Evolutionary conservation across 1,140 invertebrate species (phyloP), one percentile per base, ranked within the genome.

Genomic region (Drusus annulatus): DNA sequence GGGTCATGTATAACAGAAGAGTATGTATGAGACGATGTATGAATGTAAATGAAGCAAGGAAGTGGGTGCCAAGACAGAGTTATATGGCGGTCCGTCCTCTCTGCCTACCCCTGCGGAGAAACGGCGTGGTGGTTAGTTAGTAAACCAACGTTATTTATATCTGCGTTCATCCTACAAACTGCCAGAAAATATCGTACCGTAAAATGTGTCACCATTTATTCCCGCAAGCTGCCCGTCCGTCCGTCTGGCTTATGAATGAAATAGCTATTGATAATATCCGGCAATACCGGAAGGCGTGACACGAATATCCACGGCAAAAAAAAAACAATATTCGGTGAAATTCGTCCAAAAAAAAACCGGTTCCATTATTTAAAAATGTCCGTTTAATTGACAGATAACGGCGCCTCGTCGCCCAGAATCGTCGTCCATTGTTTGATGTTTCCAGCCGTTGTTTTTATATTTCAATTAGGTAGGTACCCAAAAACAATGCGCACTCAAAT

Each of bases 341-440:
- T 71, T 51, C 17, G 45, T 51, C 17, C 68, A 71, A 71, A 21
- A 16, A 69, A 28, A n/a, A 71, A 23, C 68, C 68, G 68, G 36
- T 71, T 21, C 7, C 62, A 65, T 65, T 65, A 23, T 51, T 45
- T 71, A 23, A 71, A 23, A 65, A 17, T 51, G 8, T 31, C 36
- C 28, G n/a, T 21, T 7, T 71, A n/a, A 71, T 71, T 71, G 68
- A 71, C 68, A 71, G 45, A 71, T 71, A 71, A 71, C 68, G 68
- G 68, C 3, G 28, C 60, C 16, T 7, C 0, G 2, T 19, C 65
- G n/a, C 45, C 63, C 17, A 71, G 4, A 71, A 63, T 71, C 68
- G 23, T 21, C 0, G 68, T 16, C 68, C 68, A 71, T 71, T 71
- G 68, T 71, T 16, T 50, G 3, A 13, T 25, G 28, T 50, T 69